Percentiles rank a stretch among this genome's conserved stretches.
These are phyloP conservation scores for Abscondita cerata DNA, from an alignment of 2,888 invertebrate species.

Conservation along the genomic window DNA sequence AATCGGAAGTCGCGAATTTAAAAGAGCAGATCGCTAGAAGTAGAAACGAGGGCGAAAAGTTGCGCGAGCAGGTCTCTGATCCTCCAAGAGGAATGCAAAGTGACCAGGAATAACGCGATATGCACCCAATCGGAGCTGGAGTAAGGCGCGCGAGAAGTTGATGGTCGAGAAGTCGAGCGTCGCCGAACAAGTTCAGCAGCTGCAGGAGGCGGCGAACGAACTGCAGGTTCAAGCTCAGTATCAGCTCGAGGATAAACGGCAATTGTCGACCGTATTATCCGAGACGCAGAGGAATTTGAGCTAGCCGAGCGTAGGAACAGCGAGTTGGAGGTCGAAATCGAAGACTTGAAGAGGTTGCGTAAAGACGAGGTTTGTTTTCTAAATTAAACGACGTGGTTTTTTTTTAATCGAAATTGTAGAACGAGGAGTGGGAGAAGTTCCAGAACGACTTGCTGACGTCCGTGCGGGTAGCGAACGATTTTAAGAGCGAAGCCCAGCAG, in stretches of 20 bases:
- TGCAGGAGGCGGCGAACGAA: slow-evolving; percentile 78
- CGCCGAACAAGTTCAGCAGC: slow-evolving; percentile 72
- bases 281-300: slow-evolving; percentile 72
- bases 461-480: slow-evolving; percentile 94
- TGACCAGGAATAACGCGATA: slow-evolving; percentile 86
- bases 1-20: slow-evolving; percentile 70
- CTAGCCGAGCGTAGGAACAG: slow-evolving; percentile 72
- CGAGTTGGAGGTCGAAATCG: slow-evolving; percentile 70
- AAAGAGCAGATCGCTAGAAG: slow-evolving; percentile 74
- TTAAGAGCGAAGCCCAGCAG: slow-evolving; percentile 92
- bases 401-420: too few species aligned
- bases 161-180: slow-evolving; percentile 76
- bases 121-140: slow-evolving; percentile 84
- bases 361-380: slow-evolving; percentile 67
- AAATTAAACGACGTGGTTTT: too few species aligned
- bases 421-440: slow-evolving; percentile 93
- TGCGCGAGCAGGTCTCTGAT: slow-evolving; percentile 45
- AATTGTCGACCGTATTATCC: slow-evolving; percentile 72
- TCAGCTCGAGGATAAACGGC: slow-evolving; percentile 79
- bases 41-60: slow-evolving; percentile 68
- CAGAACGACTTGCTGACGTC: slow-evolving; percentile 92
- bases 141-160: slow-evolving; percentile 76
- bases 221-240: slow-evolving; percentile 82
- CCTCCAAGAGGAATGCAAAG: slow-evolving; percentile 76
- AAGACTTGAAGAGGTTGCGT: slow-evolving; percentile 69